Evolutionary conservation across 2,113 vertebrate species (phyloP).

Genomic region (Entomyzon cyanotis): DNA sequence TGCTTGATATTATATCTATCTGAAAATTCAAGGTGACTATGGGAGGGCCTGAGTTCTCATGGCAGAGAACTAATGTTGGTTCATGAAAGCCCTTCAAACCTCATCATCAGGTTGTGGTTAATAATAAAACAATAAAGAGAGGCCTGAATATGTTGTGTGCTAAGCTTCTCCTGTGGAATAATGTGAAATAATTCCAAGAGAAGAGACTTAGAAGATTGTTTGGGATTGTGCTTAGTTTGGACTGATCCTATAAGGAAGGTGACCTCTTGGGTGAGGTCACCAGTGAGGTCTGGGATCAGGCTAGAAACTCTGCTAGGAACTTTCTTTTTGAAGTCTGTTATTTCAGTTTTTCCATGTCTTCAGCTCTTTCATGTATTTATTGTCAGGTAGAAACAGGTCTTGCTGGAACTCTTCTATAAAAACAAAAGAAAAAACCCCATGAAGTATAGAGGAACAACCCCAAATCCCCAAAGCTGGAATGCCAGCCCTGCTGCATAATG

Average conservation of each 20-base stretch:
- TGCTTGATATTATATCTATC: background rate
- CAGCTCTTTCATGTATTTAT: background rate
- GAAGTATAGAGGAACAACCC: background rate
- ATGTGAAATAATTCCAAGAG: background rate
- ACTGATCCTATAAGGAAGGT: background rate
- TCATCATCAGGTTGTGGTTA: background rate
- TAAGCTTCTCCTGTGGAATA: background rate
- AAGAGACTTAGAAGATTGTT: background rate
- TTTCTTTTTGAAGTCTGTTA: background rate
- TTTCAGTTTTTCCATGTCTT: background rate
- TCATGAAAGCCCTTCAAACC: background rate
- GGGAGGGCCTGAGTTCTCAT: background rate
- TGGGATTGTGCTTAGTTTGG: background rate
- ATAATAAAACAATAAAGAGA: background rate
- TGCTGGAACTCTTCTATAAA: background rate
- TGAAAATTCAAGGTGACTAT: background rate
- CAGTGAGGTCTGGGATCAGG: background rate
- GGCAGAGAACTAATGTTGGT: background rate
- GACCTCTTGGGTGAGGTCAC: fast-evolving
- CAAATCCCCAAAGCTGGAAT: background rate
- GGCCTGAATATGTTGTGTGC: fast-evolving
- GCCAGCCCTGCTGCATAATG: background rate
- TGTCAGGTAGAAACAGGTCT: background rate
- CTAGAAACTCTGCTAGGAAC: background rate
- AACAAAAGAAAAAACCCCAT: fast-evolving